Conservation (phyloP, 30 jellyfish, hydroid and myxozoan genomes). For the Aurelia aurita region DNA sequence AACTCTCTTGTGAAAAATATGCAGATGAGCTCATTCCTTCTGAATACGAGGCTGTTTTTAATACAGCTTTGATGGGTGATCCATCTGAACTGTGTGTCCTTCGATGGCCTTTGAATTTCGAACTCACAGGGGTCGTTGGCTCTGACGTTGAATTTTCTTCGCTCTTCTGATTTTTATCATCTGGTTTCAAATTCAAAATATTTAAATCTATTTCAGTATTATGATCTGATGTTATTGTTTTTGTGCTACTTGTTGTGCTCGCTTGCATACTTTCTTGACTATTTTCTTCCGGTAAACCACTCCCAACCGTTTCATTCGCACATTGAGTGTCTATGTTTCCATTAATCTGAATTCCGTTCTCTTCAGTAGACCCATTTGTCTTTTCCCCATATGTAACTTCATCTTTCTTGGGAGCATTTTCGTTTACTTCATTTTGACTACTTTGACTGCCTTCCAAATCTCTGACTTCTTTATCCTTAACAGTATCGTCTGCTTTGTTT, state of each 20-base stretch:
- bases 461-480: neutral
- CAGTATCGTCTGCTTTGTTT: neutral
- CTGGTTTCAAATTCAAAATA: conserved; percentile 5
- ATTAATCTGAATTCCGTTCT: neutral
- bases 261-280: conserved; percentile 30
- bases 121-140: conserved; percentile 66
- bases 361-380: neutral
- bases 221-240: conserved; percentile 40
- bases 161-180: conserved; percentile 14
- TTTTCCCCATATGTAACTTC: neutral
- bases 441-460: neutral
- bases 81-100: conserved; percentile 76
- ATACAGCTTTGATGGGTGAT: conserved; percentile 36
- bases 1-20: conserved; percentile 31
- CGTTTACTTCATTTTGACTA: neutral
- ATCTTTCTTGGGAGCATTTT: neutral
- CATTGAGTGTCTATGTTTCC: neutral
- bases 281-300: neutral
- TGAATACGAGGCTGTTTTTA: conserved; percentile 54
- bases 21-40: conserved; percentile 67
- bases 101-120: conserved; percentile 64
- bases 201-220: conserved; percentile 11
- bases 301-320: neutral
- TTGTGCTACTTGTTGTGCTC: conserved; percentile 75
- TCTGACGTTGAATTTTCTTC: conserved; percentile 63